Evolutionary conservation across 2,797 vertebrate species (phyloP).

Genomic region (Coregonus sp.): DNA sequence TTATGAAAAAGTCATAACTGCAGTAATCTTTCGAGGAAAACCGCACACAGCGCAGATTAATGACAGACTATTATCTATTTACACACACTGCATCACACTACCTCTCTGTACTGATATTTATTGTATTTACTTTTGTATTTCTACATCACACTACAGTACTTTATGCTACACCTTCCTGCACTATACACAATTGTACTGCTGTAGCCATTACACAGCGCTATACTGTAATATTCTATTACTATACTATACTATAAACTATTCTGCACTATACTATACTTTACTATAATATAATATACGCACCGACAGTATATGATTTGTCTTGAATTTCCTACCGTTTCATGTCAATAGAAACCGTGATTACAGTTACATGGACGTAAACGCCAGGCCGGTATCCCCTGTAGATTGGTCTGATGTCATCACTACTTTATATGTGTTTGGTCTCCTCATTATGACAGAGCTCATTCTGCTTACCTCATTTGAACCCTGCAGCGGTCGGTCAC

Average conservation of each 20-base stretch:
- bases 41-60: conserved; percentile 51
- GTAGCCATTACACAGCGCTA: neutral
- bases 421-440: conserved; percentile 27
- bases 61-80: conserved; percentile 49
- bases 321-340: neutral
- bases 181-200: neutral
- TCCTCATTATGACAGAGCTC: conserved; percentile 11
- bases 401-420: conserved; percentile 10
- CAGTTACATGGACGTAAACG: neutral
- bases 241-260: neutral
- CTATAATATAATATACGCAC: neutral
- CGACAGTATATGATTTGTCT: neutral
- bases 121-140: no score
- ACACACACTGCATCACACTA: conserved; percentile 18
- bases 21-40: conserved; percentile 58
- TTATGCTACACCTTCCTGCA: neutral
- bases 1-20: conserved; percentile 71
- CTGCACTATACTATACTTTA: neutral
- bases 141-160: no score
- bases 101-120: no score
- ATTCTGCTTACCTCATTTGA: conserved; percentile 13
- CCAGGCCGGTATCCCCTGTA: neutral
- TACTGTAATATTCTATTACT: no score
- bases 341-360: neutral
- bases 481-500: neutral